Evolutionary conservation across 2,888 invertebrate species (phyloP).

Genomic region (Sarcophaga subvicina): DNA sequence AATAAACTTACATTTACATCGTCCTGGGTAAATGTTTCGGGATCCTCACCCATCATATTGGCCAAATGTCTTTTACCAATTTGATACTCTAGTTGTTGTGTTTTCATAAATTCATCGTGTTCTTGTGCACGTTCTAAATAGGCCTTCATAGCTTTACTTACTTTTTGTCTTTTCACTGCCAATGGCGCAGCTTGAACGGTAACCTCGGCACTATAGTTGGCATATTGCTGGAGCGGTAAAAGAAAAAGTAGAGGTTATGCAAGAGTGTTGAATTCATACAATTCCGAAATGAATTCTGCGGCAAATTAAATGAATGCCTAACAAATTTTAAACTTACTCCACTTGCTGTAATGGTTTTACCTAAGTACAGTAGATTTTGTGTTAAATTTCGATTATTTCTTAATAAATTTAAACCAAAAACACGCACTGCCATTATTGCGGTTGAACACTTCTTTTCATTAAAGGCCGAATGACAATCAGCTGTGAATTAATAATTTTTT

Average conservation of each 20-base stretch:
- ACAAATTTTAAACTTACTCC: conserved; percentile 65
- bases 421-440: conserved; percentile 74
- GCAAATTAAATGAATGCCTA: conserved; percentile 10
- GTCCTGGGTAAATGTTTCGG: conserved; percentile 92
- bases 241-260: conserved; percentile 55
- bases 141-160: conserved; percentile 94
- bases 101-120: conserved; percentile 92
- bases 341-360: conserved; percentile 53
- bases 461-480: conserved; percentile 37
- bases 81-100: conserved; percentile 90
- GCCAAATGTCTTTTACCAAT: conserved; percentile 97
- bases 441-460: conserved; percentile 30
- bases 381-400: conserved; percentile 76
- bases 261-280: conserved; percentile 1
- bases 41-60: conserved; percentile 99
- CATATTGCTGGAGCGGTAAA: conserved; percentile 62
- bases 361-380: conserved; percentile 72
- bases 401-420: conserved; percentile 76
- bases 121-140: conserved; percentile 92
- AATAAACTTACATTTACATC: conserved; percentile 89
- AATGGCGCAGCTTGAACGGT: conserved; percentile 77
- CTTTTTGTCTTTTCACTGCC: conserved; percentile 83
- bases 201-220: conserved; percentile 74
- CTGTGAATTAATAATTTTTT: conserved; percentile 5
- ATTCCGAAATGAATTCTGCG: conserved; percentile 11